phyloP scores from a whole-genome alignment of 2,888 invertebrate species.

The Pegoplata infirma region DNA sequence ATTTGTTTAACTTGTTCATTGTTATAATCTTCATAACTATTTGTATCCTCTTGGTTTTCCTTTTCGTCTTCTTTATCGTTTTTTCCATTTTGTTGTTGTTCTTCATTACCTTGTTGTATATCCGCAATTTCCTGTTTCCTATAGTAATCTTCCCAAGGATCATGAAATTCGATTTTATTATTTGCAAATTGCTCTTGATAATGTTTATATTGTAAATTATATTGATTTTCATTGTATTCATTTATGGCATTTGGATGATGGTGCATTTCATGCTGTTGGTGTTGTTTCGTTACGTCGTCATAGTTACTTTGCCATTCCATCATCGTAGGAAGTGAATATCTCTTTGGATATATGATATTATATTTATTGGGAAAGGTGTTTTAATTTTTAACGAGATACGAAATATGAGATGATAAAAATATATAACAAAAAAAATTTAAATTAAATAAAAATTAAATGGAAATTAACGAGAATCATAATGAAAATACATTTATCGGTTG shows the following conservation, averaged over 20 bases:
- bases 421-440: not conserved
- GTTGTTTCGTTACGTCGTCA: slow-evolving; percentile 41
- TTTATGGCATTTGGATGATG: slow-evolving; percentile 18
- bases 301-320: slow-evolving; percentile 48
- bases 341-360: slow-evolving; percentile 32
- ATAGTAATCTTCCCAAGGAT: slow-evolving; percentile 88
- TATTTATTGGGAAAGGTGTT: not conserved
- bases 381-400: not conserved
- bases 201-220: slow-evolving; percentile 48
- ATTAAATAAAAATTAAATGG: not conserved
- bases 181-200: slow-evolving; percentile 55
- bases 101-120: slow-evolving; percentile 5
- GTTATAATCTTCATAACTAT: slow-evolving; percentile 22
- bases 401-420: not conserved
- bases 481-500: no score
- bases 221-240: slow-evolving; percentile 27
- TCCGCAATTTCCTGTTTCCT: slow-evolving; percentile 75
- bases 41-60: slow-evolving; percentile 6
- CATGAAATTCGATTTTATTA: slow-evolving; percentile 77
- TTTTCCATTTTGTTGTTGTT: not conserved
- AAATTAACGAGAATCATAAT: not conserved
- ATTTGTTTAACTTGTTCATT: slow-evolving; percentile 3
- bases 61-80: slow-evolving; percentile 6
- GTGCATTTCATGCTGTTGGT: slow-evolving; percentile 57
- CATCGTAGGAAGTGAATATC: slow-evolving; percentile 49